Base-by-base conservation (phyloP, 64 coral and sea anemone species). In the Acropora yongei region DNA sequence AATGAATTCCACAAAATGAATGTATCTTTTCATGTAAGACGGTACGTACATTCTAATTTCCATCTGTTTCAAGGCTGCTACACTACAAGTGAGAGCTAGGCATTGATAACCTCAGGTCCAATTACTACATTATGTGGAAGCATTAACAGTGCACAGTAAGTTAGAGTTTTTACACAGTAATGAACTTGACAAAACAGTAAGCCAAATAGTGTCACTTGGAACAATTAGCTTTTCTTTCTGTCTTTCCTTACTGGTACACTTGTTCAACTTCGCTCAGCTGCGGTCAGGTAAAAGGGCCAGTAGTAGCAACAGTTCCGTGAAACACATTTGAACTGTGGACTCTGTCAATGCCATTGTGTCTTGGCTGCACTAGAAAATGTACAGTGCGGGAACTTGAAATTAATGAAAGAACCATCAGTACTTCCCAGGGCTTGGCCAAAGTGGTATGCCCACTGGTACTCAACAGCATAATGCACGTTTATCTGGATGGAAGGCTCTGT, bases 301-400 rank as follows among this genome's bases (percentile, higher is more conserved):
- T 67, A 79, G 89, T 89, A 61, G 8, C 58, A 44, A 69, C 80
- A 68, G 87, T 79, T 17, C 92, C 92, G 79, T 85, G 86, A 68
- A 94, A 84, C 42, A 89, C 72, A 75, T 73, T 68, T 48, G 87
- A 89, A 39, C 55, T 84, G 9, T 94, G 92, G 17, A 68, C 72
- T 13, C 8, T 88, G 14, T 88, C 77, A 58, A 82, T 74, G 42
- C 88, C 92, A 77, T 83, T 50, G 5, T 67, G 13, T 80, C 10
- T 88, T 93, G 77, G 75, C 74, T 55, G 72, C 68, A 71, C 68
- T 71, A 4, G 68, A 71, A 71, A 39, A 39, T 13, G 50, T 74
- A 3, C 43, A 76, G 72, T 92, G 90, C 3, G 79, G 82, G 72
- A 92, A 92, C 90, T 92, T 92, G 55, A 85, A 83, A 14, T 85